A percentile compares a stretch with the other conserved stretches of the same genome.
These are phyloP conservation scores for Planiliza haematocheilus DNA, from an alignment of 2,113 vertebrate genomes.

Conservation along the genomic window DNA sequence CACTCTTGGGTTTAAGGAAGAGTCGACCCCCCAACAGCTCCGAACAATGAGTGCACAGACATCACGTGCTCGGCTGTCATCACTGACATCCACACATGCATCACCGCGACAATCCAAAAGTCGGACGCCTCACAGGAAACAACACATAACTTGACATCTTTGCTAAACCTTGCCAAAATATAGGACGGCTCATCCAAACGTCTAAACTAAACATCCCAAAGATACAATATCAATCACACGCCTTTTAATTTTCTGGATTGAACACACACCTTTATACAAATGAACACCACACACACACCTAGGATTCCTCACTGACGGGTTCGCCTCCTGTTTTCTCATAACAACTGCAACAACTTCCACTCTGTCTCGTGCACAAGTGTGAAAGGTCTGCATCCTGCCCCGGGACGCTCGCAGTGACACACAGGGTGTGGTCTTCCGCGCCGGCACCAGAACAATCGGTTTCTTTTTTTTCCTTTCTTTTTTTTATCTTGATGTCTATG, in stretches of 20 bases:
- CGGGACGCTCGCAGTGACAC: slow-evolving; percentile 58
- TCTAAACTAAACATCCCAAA: no score
- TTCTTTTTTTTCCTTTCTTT: slow-evolving; percentile 18
- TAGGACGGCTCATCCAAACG: no score
- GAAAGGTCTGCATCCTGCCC: slow-evolving; percentile 72
- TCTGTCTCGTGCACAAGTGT: slow-evolving; percentile 54
- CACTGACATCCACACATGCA: neutral
- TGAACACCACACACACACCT: neutral
- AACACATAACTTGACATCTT: no score
- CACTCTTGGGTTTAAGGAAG: slow-evolving; percentile 48
- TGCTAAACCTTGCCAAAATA: neutral
- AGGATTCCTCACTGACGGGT: slow-evolving; percentile 18
- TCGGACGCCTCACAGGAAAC: no score
- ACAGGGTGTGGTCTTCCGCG: slow-evolving; percentile 51
- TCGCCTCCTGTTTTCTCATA: slow-evolving; percentile 45
- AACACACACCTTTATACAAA: neutral
- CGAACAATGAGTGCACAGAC: slow-evolving; percentile 10
- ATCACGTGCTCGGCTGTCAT: slow-evolving; percentile 14
- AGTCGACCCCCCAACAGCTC: neutral
- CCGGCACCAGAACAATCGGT: slow-evolving; percentile 16
- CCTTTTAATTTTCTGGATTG: no score
- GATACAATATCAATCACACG: no score
- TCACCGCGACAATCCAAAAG: no score
- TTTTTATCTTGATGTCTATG: slow-evolving; percentile 9
- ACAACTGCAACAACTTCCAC: slow-evolving; percentile 59